Evolutionary conservation across 2,797 vertebrate genomes (phyloP).

Genomic region (Meriones psammophilus): DNA sequence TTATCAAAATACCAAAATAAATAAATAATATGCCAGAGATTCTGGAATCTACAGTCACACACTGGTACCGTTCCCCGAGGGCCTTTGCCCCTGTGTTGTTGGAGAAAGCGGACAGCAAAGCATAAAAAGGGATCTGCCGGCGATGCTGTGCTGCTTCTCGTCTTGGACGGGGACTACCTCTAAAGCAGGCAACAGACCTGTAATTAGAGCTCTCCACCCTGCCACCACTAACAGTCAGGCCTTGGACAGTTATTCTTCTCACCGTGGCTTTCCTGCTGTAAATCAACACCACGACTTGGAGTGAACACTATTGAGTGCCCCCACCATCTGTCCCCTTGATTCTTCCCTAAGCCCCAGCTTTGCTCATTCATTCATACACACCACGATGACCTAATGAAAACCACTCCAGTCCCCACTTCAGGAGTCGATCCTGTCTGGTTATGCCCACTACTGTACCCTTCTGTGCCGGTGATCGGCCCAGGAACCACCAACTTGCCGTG

Average conservation of each 20-base stretch:
- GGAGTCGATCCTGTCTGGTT: not conserved
- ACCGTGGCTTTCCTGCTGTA: not conserved
- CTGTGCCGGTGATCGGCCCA: not conserved
- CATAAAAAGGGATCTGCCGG: not conserved
- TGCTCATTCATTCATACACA: not conserved
- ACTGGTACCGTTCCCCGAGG: not conserved
- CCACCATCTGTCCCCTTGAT: not conserved
- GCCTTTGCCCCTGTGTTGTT: not conserved
- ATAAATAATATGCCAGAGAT: not conserved
- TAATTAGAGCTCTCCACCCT: not conserved
- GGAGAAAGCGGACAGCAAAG: not conserved
- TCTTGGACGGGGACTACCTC: not conserved
- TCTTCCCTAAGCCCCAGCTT: not conserved
- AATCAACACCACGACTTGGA: not conserved
- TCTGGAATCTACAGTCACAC: not conserved
- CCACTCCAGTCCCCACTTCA: not conserved
- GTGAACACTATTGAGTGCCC: not conserved
- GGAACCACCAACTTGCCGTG: not conserved
- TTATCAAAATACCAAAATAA: not conserved
- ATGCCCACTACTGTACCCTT: not conserved
- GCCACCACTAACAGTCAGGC: not conserved
- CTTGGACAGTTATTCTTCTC: not conserved
- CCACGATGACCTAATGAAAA: not conserved
- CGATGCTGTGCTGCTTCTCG: not conserved
- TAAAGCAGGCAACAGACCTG: not conserved